Percentiles rank a stretch among this genome's conserved stretches.
phyloP scores from a whole-genome alignment of 2,888 invertebrate species.

The Cephus spinipes region DNA sequence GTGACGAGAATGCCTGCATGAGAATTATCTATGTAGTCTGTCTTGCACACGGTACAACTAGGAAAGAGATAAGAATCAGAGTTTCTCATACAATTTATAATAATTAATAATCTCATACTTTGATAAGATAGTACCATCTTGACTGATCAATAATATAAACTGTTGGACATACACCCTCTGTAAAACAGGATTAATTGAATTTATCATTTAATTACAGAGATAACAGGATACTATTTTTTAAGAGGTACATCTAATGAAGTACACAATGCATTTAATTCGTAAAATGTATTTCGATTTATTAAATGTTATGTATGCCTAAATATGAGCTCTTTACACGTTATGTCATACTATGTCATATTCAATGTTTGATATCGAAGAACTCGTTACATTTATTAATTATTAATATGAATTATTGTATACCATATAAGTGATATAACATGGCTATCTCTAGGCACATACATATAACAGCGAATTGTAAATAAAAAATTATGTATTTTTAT shows the following conservation, averaged over 20 bases:
- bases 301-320: conserved; percentile 66
- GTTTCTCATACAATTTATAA: background rate
- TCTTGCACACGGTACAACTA: background rate
- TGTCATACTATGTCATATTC: conserved; percentile 34
- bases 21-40: background rate
- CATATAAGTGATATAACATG: conserved; percentile 54
- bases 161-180: background rate
- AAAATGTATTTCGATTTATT: conserved; percentile 66
- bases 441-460: conserved; percentile 63
- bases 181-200: background rate
- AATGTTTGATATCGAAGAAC: conserved; percentile 61
- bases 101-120: too few relatives aligned
- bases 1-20: background rate
- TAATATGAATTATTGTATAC: conserved; percentile 58
- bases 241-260: background rate
- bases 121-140: background rate
- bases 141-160: background rate
- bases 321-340: conserved; percentile 64
- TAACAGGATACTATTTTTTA: background rate
- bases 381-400: conserved; percentile 58
- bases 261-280: conserved; percentile 49
- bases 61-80: background rate
- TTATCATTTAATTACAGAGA: background rate
- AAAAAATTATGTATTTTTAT: conserved; percentile 58
- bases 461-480: conserved; percentile 63